Percentiles rank a stretch among this genome's conserved stretches.
These are phyloP conservation scores for Protonibea diacanthus DNA, from an alignment of 2,797 vertebrate species.

Conservation along the genomic window DNA sequence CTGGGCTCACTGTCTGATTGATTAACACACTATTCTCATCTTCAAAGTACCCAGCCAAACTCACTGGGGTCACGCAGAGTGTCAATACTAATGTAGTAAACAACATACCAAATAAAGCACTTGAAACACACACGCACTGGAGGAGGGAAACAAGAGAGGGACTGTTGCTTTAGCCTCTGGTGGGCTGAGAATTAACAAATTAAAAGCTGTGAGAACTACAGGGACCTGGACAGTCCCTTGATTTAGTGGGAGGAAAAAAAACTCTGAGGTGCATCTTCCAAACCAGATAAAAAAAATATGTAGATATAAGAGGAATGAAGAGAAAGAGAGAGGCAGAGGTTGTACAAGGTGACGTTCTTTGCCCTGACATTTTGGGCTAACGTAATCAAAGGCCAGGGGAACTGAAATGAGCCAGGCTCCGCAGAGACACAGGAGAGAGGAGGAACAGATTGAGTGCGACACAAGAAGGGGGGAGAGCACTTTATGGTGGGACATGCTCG, in stretches of 20 bases:
- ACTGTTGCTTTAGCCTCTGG: constrained; percentile 38
- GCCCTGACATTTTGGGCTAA: constrained; percentile 69
- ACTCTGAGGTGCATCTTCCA: neutral
- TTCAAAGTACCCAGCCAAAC: constrained; percentile 61
- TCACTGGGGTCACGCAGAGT: constrained; percentile 56
- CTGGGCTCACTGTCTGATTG: constrained; percentile 55
- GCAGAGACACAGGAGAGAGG: constrained; percentile 60
- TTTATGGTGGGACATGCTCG: constrained; percentile 79
- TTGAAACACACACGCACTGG: constrained; percentile 7
- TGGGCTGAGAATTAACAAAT: constrained; percentile 51
- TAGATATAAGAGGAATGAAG: constrained; percentile 10
- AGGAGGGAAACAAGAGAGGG: constrained; percentile 38
- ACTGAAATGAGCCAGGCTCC: constrained; percentile 66
- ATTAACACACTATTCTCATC: constrained; percentile 64
- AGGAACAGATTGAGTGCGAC: constrained; percentile 76
- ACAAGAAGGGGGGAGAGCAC: constrained; percentile 66
- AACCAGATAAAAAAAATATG: constrained; percentile 30
- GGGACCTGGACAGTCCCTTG: constrained; percentile 11
- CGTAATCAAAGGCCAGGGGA: constrained; percentile 69
- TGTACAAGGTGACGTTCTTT: constrained; percentile 52
- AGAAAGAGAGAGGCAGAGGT: constrained; percentile 36
- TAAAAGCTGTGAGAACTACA: constrained; percentile 58
- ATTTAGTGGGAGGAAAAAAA: constrained; percentile 34
- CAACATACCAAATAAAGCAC: constrained; percentile 46
- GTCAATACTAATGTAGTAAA: constrained; percentile 64